Percentiles rank a stretch among this genome's conserved stretches.
These are phyloP conservation scores for Somateria mollissima DNA, from an alignment of 2,797 vertebrate species.

Conservation along the genomic window DNA sequence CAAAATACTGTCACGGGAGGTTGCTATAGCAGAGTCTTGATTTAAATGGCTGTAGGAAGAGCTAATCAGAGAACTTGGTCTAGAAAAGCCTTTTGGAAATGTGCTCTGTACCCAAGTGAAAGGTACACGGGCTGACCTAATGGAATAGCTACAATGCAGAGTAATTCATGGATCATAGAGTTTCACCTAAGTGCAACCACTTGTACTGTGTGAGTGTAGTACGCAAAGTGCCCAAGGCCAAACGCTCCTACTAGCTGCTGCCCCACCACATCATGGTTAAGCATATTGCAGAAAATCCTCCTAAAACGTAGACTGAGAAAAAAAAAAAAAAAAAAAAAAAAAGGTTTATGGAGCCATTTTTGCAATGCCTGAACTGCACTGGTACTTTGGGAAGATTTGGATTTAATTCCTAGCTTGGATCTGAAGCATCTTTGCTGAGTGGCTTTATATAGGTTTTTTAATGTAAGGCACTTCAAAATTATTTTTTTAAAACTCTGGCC, in stretches of 20 bases:
- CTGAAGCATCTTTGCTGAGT: not conserved
- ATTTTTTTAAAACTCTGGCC: conserved; percentile 1
- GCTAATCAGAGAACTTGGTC: not conserved
- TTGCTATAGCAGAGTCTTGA: not conserved
- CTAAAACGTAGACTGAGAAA: not conserved
- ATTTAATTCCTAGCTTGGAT: not conserved
- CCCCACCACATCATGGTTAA: not conserved
- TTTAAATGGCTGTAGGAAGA: not conserved
- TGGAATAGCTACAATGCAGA: not conserved
- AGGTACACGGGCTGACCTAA: not conserved
- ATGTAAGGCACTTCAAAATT: not conserved
- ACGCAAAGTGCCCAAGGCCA: not conserved
- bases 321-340: not conserved
- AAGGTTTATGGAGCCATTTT: not conserved
- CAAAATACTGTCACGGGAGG: not conserved
- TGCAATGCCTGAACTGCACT: not conserved
- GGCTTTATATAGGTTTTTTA: not conserved
- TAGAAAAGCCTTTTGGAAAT: not conserved
- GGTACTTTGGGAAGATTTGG: not conserved
- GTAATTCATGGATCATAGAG: not conserved
- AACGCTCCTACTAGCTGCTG: not conserved
- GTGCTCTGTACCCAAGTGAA: not conserved
- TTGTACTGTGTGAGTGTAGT: not conserved
- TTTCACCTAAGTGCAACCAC: not conserved
- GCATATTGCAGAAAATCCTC: not conserved